A percentile compares a stretch with the other conserved stretches of the same genome.
Conservation (phyloP, 2,113 vertebrate genomes). For the Pseudopodoces humilis region DNA sequence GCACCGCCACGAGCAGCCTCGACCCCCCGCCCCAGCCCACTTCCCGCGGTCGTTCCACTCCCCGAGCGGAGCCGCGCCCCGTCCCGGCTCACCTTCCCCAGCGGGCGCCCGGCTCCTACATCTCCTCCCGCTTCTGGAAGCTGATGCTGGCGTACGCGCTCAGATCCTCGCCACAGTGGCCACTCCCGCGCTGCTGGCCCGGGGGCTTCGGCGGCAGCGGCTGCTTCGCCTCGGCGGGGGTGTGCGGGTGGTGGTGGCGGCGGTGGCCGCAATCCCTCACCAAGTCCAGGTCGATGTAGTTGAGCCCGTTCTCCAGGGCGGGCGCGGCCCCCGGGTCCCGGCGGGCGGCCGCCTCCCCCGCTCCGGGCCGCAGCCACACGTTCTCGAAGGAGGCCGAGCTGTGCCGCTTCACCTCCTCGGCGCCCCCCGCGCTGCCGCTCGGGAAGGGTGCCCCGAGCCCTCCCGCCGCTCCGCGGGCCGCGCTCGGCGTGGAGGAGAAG, state of each 20-base stretch:
- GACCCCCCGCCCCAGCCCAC: background rate
- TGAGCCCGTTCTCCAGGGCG: slow-evolving; percentile 79
- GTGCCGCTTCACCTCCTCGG: slow-evolving; percentile 81
- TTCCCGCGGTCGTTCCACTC: too few relatives aligned
- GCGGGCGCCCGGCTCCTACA: slow-evolving; percentile 62
- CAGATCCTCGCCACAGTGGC: slow-evolving; percentile 77
- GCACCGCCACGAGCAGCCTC: background rate
- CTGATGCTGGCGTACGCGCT: slow-evolving; percentile 87
- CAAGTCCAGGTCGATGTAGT: slow-evolving; percentile 89
- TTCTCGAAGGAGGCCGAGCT: slow-evolving; percentile 88
- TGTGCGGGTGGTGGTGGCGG: slow-evolving; percentile 39
- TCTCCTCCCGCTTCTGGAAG: slow-evolving; percentile 83
- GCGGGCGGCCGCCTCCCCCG: slow-evolving; percentile 54
- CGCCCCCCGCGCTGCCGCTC: slow-evolving; percentile 8
- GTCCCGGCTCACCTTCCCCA: slow-evolving; percentile 75
- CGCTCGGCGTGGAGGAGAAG: slow-evolving; percentile 77
- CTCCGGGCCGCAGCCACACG: slow-evolving; percentile 79
- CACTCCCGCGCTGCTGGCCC: slow-evolving; percentile 63
- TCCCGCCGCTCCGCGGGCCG: slow-evolving; percentile 27
- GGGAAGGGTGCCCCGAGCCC: slow-evolving; percentile 24
- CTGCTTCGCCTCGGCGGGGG: slow-evolving; percentile 51
- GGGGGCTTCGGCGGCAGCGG: slow-evolving; percentile 45
- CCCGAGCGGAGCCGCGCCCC: background rate
- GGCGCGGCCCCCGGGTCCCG: slow-evolving; percentile 4
- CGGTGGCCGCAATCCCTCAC: slow-evolving; percentile 74